These are phyloP conservation scores for Micropoecilia bifurca DNA, from an alignment of 2,797 vertebrate genomes.

Conservation along the genomic window DNA sequence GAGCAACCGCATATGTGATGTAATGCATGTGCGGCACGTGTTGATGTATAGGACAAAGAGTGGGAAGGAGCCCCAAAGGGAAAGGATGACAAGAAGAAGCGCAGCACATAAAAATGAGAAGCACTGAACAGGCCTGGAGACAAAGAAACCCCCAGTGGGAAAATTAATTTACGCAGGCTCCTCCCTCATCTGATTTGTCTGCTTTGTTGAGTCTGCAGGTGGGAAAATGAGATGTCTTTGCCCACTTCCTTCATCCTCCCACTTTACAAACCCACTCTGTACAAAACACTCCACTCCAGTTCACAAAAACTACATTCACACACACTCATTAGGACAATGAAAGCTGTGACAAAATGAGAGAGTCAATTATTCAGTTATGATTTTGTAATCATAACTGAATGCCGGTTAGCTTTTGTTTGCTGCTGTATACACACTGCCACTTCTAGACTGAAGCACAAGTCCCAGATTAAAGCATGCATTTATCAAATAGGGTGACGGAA, in stretches of 20 bases:
- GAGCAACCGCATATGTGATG: conserved; percentile 61
- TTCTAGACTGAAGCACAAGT: conserved; percentile 23
- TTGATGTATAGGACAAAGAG: conserved; percentile 72
- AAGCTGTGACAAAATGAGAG: conserved; percentile 56
- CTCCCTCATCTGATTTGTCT: conserved; percentile 33
- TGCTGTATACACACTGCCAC: conserved; percentile 51
- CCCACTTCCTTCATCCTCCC: neutral
- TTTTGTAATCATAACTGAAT: conserved; percentile 65
- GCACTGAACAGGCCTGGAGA: conserved; percentile 37
- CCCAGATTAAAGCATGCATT: conserved; percentile 23
- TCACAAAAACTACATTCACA: conserved; percentile 66
- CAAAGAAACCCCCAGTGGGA: conserved; percentile 53
- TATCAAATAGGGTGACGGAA: conserved; percentile 24
- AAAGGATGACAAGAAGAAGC: conserved; percentile 13
- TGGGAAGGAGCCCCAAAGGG: conserved; percentile 19
- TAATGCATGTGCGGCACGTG: conserved; percentile 71
- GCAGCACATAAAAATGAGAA: conserved; percentile 27
- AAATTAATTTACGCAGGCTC: conserved; percentile 53
- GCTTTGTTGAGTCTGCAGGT: conserved; percentile 64
- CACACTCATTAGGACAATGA: conserved; percentile 59
- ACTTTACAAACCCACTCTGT: conserved; percentile 20
- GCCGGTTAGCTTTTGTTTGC: conserved; percentile 56
- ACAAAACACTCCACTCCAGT: conserved; percentile 56
- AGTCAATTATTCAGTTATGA: conserved; percentile 56
- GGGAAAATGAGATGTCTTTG: conserved; percentile 57